Evolutionary conservation across 2,113 vertebrate species (phyloP).

Genomic region (Eulemur rufifrons): DNA sequence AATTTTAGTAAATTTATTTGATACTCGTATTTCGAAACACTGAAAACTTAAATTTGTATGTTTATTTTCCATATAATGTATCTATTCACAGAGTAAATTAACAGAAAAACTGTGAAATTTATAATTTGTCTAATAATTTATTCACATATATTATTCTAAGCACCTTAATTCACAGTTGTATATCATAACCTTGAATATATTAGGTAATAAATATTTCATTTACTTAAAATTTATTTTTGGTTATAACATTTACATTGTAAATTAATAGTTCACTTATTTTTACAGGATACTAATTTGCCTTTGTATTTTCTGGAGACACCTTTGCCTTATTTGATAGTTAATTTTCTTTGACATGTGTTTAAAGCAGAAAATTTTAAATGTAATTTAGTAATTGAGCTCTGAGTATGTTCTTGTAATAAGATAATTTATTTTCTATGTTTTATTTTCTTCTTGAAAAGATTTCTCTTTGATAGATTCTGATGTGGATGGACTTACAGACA

Average conservation of each 20-base stretch:
- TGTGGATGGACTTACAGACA: constrained; percentile 95
- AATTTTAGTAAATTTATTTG: neutral
- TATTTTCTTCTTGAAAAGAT: constrained; percentile 83
- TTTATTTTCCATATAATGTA: neutral
- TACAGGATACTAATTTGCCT: neutral
- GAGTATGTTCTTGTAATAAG: neutral
- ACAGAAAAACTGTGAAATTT: neutral
- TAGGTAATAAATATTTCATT: neutral
- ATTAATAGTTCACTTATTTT: neutral
- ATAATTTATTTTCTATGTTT: constrained; percentile 12
- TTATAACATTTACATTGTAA: neutral
- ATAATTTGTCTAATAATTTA: neutral
- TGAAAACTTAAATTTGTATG: neutral
- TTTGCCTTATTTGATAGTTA: neutral
- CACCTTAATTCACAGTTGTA: neutral
- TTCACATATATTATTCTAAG: neutral
- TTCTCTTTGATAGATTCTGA: constrained; percentile 93
- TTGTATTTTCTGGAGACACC: neutral
- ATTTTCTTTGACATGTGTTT: constrained; percentile 13
- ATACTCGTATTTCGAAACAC: neutral
- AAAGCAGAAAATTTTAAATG: neutral
- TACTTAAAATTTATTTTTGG: constrained; percentile 18
- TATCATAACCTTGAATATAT: neutral
- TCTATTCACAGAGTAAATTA: neutral
- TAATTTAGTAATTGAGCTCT: neutral